phyloP scores from a whole-genome alignment of 2,113 vertebrate genomes.

The Laticauda colubrina region DNA sequence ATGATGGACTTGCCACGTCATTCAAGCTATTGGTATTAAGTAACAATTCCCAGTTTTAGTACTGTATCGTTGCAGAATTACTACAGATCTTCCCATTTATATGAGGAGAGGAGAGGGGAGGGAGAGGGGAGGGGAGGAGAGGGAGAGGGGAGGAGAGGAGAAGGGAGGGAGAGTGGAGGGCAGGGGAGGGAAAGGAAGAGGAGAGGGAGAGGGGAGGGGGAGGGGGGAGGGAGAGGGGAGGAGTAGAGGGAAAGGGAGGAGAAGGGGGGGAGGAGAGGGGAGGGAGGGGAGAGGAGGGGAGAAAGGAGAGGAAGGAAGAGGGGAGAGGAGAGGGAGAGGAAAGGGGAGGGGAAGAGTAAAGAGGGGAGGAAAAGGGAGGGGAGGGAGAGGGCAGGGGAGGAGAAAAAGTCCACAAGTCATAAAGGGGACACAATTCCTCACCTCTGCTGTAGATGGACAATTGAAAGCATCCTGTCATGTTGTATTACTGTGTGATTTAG shows the following conservation, averaged over 20 bases:
- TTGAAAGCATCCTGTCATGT: neutral
- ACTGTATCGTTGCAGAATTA: neutral
- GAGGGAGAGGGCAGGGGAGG: too few relatives aligned
- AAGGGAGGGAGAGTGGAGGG: too few relatives aligned
- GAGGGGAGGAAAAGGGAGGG: too few relatives aligned
- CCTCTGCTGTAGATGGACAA: neutral
- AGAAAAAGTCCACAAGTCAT: neutral
- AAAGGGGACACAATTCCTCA: neutral
- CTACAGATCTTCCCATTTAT: neutral
- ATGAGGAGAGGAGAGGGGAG: neutral
- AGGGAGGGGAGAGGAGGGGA: accelerated
- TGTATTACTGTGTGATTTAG: neutral
- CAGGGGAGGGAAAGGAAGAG: accelerated
- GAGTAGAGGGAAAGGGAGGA: accelerated
- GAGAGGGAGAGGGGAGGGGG: too few relatives aligned
- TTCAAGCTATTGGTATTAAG: neutral
- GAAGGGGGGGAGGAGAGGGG: too few relatives aligned
- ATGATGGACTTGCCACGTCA: neutral
- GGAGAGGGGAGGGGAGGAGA: too few relatives aligned
- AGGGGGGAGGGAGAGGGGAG: accelerated
- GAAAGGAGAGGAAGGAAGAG: too few relatives aligned
- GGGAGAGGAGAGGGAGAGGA: too few relatives aligned
- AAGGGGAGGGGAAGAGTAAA: too few relatives aligned
- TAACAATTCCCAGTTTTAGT: neutral
- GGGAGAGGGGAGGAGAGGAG: too few relatives aligned